A percentile compares a stretch with the other conserved stretches of the same genome.
These are phyloP conservation scores for Natator depressus DNA, from an alignment of 2,113 vertebrate genomes.

Conservation along the genomic window DNA sequence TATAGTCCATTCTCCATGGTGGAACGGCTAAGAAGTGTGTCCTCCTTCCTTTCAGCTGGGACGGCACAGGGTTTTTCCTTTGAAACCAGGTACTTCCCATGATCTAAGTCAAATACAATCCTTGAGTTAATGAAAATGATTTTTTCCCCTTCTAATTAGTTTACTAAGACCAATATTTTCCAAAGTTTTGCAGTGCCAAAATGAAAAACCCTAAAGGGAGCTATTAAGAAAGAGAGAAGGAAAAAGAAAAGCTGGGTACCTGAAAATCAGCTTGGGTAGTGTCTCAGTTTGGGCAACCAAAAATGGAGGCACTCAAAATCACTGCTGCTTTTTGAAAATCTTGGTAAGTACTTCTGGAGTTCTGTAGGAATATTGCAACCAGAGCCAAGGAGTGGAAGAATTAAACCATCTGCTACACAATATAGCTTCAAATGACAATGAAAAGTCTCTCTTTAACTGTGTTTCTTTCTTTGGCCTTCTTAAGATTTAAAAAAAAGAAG, in stretches of 20 bases:
- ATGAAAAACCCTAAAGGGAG: not conserved
- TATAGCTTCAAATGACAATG: not conserved
- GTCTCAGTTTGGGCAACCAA: not conserved
- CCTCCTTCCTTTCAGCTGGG: not conserved
- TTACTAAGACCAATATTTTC: not conserved
- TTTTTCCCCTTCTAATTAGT: not conserved
- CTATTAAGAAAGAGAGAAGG: not conserved
- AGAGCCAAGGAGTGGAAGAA: not conserved
- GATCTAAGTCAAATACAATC: not conserved
- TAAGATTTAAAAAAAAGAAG: constrained; percentile 41
- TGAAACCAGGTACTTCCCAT: not conserved
- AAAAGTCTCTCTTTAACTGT: not conserved
- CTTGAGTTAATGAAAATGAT: accelerated
- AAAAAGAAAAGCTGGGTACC: not conserved
- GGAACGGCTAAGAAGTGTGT: not conserved
- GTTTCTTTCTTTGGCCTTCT: constrained; percentile 13
- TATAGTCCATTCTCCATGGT: not conserved
- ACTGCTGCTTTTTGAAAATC: not conserved
- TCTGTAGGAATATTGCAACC: not conserved
- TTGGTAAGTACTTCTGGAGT: not conserved
- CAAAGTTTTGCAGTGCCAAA: not conserved
- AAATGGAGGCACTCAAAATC: not conserved
- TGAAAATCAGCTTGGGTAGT: not conserved
- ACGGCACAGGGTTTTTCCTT: not conserved
- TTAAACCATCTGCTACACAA: not conserved